A percentile compares a stretch with the other conserved stretches of the same genome.
phyloP scores from a whole-genome alignment of 2,888 invertebrate genomes.

The Tupiocoris notatus region DNA sequence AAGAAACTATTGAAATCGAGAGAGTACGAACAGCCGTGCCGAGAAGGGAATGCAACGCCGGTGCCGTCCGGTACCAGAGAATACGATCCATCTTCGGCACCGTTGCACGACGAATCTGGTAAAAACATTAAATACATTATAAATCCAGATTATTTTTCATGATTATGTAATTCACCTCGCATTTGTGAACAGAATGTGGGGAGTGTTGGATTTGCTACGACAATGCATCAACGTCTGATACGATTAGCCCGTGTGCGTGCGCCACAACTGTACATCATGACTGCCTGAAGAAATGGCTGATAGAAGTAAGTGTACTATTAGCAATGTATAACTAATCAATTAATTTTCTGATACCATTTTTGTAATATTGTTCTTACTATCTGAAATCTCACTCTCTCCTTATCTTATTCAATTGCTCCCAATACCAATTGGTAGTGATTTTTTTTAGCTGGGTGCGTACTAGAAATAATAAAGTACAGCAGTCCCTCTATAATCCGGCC shows the following conservation, averaged over 20 bases:
- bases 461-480: too few relatives aligned
- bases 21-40: conserved; percentile 1
- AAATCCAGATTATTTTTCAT: not conserved
- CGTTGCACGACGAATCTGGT: conserved; percentile 20
- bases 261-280: conserved; percentile 45
- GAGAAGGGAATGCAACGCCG: not conserved
- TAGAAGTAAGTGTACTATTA: conserved; percentile 74
- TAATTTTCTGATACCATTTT: too few relatives aligned
- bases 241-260: conserved; percentile 87
- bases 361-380: too few relatives aligned
- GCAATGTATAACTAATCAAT: too few relatives aligned
- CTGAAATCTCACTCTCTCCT: too few relatives aligned
- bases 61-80: not conserved
- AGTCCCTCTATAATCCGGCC: too few relatives aligned
- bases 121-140: not conserved
- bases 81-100: conserved; percentile 1
- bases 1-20: conserved; percentile 69
- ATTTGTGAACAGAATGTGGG: conserved; percentile 12
- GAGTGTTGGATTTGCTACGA: conserved; percentile 97
- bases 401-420: too few relatives aligned
- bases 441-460: too few relatives aligned
- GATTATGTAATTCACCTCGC: not conserved
- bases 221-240: conserved; percentile 66
- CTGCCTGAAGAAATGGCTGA: conserved; percentile 67
- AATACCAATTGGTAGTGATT: too few relatives aligned